Evolutionary conservation across 1,140 invertebrate species (phyloP).

Genomic region (Hestina assimilis): DNA sequence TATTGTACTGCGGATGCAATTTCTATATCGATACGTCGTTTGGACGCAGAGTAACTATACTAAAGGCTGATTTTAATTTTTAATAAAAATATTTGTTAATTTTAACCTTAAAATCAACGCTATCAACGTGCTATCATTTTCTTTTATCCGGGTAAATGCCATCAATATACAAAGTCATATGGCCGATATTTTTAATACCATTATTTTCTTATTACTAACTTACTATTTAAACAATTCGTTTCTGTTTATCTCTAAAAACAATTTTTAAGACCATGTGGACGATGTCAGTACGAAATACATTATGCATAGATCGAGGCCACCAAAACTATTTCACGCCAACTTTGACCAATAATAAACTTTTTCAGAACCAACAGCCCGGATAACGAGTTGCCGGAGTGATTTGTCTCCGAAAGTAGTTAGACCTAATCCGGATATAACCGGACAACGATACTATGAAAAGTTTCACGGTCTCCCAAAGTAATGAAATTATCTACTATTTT

Average conservation of each 20-base stretch:
- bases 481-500: neutral
- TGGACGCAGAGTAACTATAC: neutral
- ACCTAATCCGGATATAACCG: constrained; percentile 36
- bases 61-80: neutral
- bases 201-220: too few species aligned
- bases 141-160: too few species aligned
- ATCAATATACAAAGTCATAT: too few species aligned
- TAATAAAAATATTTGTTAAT: too few species aligned
- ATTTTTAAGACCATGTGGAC: too few species aligned
- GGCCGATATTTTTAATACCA: too few species aligned
- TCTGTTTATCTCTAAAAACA: too few species aligned
- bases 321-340: neutral
- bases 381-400: constrained; percentile 20
- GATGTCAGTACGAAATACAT: too few species aligned
- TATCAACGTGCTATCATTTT: too few species aligned
- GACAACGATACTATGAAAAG: constrained; percentile 5
- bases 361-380: constrained; percentile 20
- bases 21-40: neutral
- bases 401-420: constrained; percentile 44
- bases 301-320: neutral
- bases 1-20: neutral
- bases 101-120: too few species aligned
- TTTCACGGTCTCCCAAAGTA: neutral
- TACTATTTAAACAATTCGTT: too few species aligned
- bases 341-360: constrained; percentile 50